Evolutionary conservation across 2,113 vertebrate genomes (phyloP).

Genomic region (Paralichthys olivaceus): DNA sequence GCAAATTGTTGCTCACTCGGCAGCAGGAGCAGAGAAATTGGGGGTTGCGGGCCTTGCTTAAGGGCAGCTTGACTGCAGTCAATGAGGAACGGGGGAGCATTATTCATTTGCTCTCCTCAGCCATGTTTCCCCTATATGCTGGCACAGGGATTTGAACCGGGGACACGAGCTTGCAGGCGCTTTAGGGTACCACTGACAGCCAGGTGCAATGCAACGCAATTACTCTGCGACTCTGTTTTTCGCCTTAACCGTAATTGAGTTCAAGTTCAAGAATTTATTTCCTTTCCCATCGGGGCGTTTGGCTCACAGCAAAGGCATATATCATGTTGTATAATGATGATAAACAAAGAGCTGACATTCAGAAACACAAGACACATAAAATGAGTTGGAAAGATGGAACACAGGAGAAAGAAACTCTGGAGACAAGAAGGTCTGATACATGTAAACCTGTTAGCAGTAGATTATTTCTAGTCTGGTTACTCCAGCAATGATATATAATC

Average conservation of each 20-base stretch:
- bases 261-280: conserved; percentile 34
- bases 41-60: conserved; percentile 31
- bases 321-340: not conserved
- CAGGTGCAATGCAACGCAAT: conserved; percentile 52
- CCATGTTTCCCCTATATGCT: conserved; percentile 1
- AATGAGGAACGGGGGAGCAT: not conserved
- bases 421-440: no score
- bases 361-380: not conserved
- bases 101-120: conserved; percentile 31
- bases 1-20: conserved; percentile 44
- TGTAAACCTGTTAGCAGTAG: not conserved
- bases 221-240: conserved; percentile 28
- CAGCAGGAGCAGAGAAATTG: conserved; percentile 31
- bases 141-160: conserved; percentile 41
- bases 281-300: not conserved
- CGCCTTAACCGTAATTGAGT: conserved; percentile 27
- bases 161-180: conserved; percentile 20
- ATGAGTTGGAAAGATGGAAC: no score
- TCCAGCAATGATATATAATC: not conserved
- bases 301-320: not conserved
- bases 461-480: conserved; percentile 1
- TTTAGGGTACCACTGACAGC: conserved; percentile 33
- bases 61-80: conserved; percentile 21
- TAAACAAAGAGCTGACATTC: not conserved
- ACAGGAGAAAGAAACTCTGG: not conserved